These are phyloP conservation scores for Theocolax elegans DNA, from an alignment of 1,140 invertebrate species.

Conservation along the genomic window DNA sequence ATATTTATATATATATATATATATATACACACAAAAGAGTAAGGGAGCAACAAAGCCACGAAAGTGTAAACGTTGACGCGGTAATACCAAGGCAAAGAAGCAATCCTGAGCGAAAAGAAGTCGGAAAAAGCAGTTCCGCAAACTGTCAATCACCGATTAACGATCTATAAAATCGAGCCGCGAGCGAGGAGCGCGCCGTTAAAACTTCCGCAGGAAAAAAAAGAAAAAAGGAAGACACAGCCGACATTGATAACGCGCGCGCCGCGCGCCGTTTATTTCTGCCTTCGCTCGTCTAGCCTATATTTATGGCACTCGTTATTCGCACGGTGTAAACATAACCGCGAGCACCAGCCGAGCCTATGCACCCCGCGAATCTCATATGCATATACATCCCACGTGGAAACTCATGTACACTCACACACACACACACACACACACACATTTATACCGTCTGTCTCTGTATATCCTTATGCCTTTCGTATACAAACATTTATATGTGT, in stretches of 20 bases:
- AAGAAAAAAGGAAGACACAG: conserved; percentile 27
- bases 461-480: conserved; percentile 1
- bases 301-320: conserved; percentile 41
- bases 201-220: conserved; percentile 33
- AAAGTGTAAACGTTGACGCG: conserved; percentile 13
- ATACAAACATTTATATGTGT: neutral
- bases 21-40: too few relatives aligned
- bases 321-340: conserved; percentile 30
- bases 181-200: conserved; percentile 14
- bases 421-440: too few relatives aligned
- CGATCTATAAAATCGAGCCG: conserved; percentile 12
- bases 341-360: neutral
- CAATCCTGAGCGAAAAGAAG: neutral
- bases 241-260: conserved; percentile 31
- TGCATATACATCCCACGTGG: neutral
- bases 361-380: conserved; percentile 15
- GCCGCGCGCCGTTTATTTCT: conserved; percentile 24
- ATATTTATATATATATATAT: too few relatives aligned
- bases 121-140: neutral
- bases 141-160: conserved; percentile 33
- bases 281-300: conserved; percentile 15
- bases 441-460: too few relatives aligned
- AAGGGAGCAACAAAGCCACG: neutral
- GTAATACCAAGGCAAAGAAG: neutral
- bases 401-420: neutral